Evolutionary conservation across 2,888 invertebrate species (phyloP), one percentile per base, ranked within the genome.

Genomic region (Agrochola lychnidis): DNA sequence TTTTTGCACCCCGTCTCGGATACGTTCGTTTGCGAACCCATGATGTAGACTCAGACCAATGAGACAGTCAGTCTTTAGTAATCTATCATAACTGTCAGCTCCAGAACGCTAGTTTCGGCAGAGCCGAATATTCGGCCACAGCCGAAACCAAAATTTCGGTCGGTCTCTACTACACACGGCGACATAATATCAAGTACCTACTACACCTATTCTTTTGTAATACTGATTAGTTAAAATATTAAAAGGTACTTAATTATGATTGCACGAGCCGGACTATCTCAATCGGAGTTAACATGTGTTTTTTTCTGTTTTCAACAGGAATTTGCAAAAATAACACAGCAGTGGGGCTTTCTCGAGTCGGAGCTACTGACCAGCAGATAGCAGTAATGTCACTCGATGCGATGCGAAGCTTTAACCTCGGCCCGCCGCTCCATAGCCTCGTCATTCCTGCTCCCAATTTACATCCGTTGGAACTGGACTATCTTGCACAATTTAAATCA

Each of bases 401-500:
- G 85, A 98, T 99, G 98, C 94, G 97, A 70, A 90, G 95, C 36
- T 94, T 94, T 64, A 98, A 98, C 91, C 96, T 99, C 83, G 99
- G 99, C 7, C 97, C 97, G 57, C 99, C 99, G 1, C 97, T 99
- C 63, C 99, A 99, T 96, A 99, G 99, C 63, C 97, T 99, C 63
- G 98, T 99, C 73, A 98, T 99, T 90, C 98, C 98, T 80, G 98
- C 98, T 61, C 97, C 98, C 86, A 94, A 96, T 79, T 96, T 99
- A 93, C 99, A 99, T 97, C 99, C 99, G 16, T 94, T 99, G 56
- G 99, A 99, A 97, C 93, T 97, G 73, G 99, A 99, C 93, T 99
- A 98, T 97, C 95, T 99, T 76, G 94, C 97, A 86, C 98, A 98
- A 92, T 98, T 97, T 93, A 78, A 97, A 93, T 94, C 93, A 93